These are phyloP conservation scores for Cydia fagiglandana DNA, from an alignment of 1,140 invertebrate species.

Conservation along the genomic window DNA sequence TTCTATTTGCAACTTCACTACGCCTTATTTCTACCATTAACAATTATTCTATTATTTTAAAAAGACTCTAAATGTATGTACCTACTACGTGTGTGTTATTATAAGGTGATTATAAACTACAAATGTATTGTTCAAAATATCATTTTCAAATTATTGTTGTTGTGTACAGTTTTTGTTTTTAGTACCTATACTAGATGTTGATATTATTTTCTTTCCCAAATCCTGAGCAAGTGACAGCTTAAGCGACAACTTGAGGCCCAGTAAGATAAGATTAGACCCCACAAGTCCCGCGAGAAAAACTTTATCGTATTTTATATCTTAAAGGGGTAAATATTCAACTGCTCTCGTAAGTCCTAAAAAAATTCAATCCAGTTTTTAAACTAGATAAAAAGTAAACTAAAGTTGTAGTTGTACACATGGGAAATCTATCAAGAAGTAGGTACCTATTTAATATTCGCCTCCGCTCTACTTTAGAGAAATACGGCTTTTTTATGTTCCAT, in stretches of 20 bases:
- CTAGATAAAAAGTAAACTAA: slow-evolving; percentile 36
- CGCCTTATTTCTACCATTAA: background rate
- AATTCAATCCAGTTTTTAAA: slow-evolving; percentile 35
- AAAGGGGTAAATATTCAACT: slow-evolving; percentile 1
- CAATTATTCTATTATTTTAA: no score
- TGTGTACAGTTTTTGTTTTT: no score
- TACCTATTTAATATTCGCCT: slow-evolving; percentile 33
- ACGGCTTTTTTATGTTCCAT: slow-evolving; percentile 26
- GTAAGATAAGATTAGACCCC: background rate
- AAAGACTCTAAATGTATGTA: no score
- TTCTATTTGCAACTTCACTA: background rate
- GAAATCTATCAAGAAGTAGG: slow-evolving; percentile 53
- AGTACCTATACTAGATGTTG: background rate
- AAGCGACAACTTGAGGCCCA: background rate
- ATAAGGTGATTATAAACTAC: no score
- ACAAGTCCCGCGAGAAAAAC: background rate
- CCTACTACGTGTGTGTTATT: no score
- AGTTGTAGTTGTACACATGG: slow-evolving; percentile 51
- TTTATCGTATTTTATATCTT: background rate
- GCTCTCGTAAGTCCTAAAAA: slow-evolving; percentile 38
- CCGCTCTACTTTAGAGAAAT: background rate
- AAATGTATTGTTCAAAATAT: no score
- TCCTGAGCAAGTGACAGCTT: background rate
- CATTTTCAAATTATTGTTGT: no score
- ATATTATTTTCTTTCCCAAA: background rate